phyloP scores from a whole-genome alignment of 2,888 invertebrate genomes.

The Dorcus hopei region DNA sequence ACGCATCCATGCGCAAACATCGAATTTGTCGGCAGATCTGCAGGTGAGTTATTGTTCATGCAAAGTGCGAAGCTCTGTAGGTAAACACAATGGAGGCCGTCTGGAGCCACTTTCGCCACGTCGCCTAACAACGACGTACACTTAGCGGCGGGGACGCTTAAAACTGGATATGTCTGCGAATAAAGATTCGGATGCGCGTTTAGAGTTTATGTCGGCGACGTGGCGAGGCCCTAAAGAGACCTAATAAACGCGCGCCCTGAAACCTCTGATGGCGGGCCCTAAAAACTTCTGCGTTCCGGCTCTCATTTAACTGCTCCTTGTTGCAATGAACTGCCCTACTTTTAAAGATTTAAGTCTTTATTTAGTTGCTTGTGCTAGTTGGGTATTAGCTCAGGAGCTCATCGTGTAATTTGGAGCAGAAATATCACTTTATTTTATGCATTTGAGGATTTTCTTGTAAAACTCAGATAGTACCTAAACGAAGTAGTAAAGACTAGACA shows the following conservation, averaged over 20 bases:
- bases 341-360: no score
- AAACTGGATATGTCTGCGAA: constrained; percentile 4
- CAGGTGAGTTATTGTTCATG: constrained; percentile 40
- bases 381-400: no score
- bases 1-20: constrained; percentile 25
- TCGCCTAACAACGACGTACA: constrained; percentile 2
- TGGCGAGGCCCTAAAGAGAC: not conserved
- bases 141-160: constrained; percentile 7
- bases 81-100: constrained; percentile 35
- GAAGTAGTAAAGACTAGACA: no score
- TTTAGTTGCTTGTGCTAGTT: no score
- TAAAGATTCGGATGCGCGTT: constrained; percentile 9
- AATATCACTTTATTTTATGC: no score
- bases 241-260: not conserved
- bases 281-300: no score
- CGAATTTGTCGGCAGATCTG: constrained; percentile 29
- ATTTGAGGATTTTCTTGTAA: no score
- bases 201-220: constrained; percentile 5
- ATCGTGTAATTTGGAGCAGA: no score
- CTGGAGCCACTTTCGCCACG: constrained; percentile 16
- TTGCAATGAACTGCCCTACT: no score
- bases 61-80: constrained; percentile 45
- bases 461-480: no score
- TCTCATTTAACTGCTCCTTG: no score
- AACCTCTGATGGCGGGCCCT: not conserved